phyloP scores from a whole-genome alignment of 2,888 invertebrate genomes.

The Pseudanteris insignis region DNA sequence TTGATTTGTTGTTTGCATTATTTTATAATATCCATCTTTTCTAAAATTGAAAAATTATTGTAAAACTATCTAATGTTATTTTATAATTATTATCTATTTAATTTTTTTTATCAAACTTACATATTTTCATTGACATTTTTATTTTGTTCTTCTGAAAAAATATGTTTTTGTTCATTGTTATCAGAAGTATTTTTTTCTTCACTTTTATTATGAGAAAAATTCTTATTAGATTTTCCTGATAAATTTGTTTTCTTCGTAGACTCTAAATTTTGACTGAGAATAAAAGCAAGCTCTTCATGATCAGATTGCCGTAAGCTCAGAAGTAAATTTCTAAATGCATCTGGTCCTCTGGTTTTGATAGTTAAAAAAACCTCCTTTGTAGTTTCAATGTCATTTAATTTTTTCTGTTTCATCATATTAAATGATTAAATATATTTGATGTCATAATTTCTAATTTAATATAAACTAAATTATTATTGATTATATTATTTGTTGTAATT shows the following conservation, averaged over 20 bases:
- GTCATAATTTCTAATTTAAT: slow-evolving; percentile 3
- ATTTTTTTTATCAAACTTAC: too few species aligned
- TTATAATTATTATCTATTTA: not conserved
- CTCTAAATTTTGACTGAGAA: slow-evolving; percentile 41
- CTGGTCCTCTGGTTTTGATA: slow-evolving; percentile 59
- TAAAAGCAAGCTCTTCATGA: slow-evolving; percentile 50
- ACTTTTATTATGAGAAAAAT: too few species aligned
- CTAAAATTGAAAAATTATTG: slow-evolving; percentile 29
- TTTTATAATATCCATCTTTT: slow-evolving; percentile 47
- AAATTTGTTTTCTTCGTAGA: not conserved
- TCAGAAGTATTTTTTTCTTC: too few species aligned
- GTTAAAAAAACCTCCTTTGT: slow-evolving; percentile 52
- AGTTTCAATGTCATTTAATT: slow-evolving; percentile 44
- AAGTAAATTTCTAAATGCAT: slow-evolving; percentile 56
- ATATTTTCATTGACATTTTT: too few species aligned
- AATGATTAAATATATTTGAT: too few species aligned
- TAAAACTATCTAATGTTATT: not conserved
- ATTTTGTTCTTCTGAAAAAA: too few species aligned
- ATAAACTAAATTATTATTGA: slow-evolving; percentile 2
- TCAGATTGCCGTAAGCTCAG: slow-evolving; percentile 51
- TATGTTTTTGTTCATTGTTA: too few species aligned
- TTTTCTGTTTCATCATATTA: slow-evolving; percentile 45
- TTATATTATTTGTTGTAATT: not conserved
- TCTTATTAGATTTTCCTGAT: too few species aligned
- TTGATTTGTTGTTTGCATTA: slow-evolving; percentile 39